A percentile compares a stretch with the other conserved stretches of the same genome.
These are phyloP conservation scores for Lathamus discolor DNA, from an alignment of 2,113 vertebrate species.

Conservation along the genomic window DNA sequence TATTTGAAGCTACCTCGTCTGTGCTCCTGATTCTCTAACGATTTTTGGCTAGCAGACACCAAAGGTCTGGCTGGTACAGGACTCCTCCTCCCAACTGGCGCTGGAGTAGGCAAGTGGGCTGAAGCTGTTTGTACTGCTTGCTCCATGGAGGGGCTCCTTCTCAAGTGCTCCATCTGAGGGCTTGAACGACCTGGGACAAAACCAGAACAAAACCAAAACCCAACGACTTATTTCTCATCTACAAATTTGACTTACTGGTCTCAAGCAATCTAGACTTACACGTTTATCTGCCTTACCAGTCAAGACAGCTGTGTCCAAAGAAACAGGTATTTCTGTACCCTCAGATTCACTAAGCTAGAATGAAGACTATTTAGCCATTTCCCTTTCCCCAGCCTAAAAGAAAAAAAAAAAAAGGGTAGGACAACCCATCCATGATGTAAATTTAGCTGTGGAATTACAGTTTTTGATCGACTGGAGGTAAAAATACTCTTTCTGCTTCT, in stretches of 20 bases:
- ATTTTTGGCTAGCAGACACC: constrained; percentile 79
- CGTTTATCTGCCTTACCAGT: background rate
- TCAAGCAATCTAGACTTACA: constrained; percentile 27
- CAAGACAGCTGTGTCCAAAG: background rate
- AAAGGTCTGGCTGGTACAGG: constrained; percentile 74
- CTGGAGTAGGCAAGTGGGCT: constrained; percentile 71
- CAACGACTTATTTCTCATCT: constrained; percentile 32
- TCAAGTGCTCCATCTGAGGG: constrained; percentile 83
- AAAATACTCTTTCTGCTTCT: background rate
- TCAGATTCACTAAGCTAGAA: constrained; percentile 55
- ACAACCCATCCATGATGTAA: background rate
- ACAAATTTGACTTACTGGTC: background rate
- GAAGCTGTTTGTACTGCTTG: constrained; percentile 81
- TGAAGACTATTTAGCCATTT: constrained; percentile 20
- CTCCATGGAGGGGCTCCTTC: constrained; percentile 84
- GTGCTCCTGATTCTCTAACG: constrained; percentile 85
- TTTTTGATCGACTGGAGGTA: background rate
- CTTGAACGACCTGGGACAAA: constrained; percentile 81
- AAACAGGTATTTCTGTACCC: constrained; percentile 25
- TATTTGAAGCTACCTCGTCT: constrained; percentile 78
- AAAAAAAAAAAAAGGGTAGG: background rate
- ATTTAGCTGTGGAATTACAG: background rate
- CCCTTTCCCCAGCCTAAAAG: background rate
- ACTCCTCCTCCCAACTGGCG: constrained; percentile 81
- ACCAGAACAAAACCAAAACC: background rate